These are phyloP conservation scores for Apis florea DNA, from an alignment of 1,140 invertebrate species.

Conservation along the genomic window DNA sequence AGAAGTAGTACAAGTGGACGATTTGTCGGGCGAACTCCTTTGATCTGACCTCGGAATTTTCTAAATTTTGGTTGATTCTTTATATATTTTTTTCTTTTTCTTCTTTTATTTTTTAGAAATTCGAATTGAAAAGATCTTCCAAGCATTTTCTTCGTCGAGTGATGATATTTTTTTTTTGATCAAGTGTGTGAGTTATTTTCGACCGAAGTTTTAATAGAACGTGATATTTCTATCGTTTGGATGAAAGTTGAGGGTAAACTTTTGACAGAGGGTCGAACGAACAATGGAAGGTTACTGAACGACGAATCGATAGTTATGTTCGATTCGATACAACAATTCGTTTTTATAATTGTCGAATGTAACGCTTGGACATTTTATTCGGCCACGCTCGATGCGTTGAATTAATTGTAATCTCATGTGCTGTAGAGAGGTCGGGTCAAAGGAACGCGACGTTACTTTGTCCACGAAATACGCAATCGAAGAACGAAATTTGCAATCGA, in stretches of 20 bases:
- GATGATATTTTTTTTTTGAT: no score
- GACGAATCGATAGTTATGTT: not conserved
- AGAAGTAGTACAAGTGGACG: conserved; percentile 2
- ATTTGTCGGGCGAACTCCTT: not conserved
- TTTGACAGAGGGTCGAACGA: not conserved
- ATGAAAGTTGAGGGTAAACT: no score
- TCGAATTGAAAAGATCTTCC: no score
- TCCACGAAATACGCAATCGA: not conserved
- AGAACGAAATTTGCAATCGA: not conserved
- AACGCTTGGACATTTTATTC: not conserved
- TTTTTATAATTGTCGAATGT: conserved; percentile 8
- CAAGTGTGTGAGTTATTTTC: not conserved
- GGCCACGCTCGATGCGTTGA: conserved; percentile 7
- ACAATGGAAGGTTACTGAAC: not conserved
- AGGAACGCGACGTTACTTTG: conserved; percentile 14
- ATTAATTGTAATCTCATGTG: conserved; percentile 28
- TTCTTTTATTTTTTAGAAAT: not conserved
- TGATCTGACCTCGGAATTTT: not conserved
- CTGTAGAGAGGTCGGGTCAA: conserved; percentile 11
- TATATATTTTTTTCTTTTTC: not conserved
- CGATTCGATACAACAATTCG: not conserved
- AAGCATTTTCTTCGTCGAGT: no score
- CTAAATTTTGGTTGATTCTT: no score
- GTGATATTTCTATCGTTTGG: not conserved
- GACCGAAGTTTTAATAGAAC: not conserved